Conservation (phyloP, 1,140 invertebrate genomes). For the Goniozus legneri region DNA sequence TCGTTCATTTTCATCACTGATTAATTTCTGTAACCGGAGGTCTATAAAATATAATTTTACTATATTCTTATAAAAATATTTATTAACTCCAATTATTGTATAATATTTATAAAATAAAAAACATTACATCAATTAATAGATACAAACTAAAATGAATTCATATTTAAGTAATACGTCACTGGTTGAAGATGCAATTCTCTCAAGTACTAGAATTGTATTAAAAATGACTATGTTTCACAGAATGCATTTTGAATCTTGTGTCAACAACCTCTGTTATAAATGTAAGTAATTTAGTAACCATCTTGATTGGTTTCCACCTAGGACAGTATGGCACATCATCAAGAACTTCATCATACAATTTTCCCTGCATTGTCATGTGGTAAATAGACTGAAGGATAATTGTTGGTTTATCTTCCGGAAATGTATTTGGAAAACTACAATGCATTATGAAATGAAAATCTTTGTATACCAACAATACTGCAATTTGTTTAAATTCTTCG, state of each 20-base stretch:
- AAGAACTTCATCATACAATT: constrained; percentile 5
- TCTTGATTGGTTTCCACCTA: not conserved
- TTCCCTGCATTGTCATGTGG: constrained; percentile 18
- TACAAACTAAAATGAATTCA: no score
- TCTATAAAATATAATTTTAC: no score
- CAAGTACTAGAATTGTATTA: not conserved
- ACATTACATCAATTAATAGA: no score
- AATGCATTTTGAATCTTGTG: constrained; percentile 18
- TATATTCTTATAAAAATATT: no score
- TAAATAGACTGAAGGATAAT: constrained; percentile 33
- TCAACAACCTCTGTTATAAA: constrained; percentile 1
- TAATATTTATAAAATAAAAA: no score
- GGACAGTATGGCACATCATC: constrained; percentile 1
- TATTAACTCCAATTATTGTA: no score
- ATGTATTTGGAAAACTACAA: constrained; percentile 28
- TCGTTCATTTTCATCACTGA: no score
- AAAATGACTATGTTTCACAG: constrained; percentile 13
- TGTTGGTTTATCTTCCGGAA: constrained; percentile 32
- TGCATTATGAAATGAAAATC: constrained; percentile 29
- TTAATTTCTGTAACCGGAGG: no score
- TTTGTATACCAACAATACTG: constrained; percentile 20
- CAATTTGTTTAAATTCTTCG: constrained; percentile 21
- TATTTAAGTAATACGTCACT: no score
- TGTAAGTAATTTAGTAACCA: constrained; percentile 6
- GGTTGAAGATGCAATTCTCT: constrained; percentile 1